phyloP scores from a whole-genome alignment of 2,888 invertebrate genomes.

The Bhutanitis thaidina region DNA sequence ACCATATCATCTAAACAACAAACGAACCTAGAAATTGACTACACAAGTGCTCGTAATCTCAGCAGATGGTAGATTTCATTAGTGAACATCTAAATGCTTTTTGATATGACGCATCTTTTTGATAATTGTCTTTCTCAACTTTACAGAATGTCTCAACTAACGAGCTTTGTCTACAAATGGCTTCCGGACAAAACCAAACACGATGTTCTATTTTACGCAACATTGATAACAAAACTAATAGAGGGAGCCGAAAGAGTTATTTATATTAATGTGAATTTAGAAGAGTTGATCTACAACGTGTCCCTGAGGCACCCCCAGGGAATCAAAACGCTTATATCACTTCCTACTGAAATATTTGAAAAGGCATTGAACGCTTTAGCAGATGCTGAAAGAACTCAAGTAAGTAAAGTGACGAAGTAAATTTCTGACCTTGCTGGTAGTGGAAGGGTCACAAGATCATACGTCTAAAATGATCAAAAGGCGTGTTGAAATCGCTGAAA shows the following conservation, averaged over 20 bases:
- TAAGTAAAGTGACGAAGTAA: too few relatives aligned
- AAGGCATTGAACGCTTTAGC: slow-evolving; percentile 64
- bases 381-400: slow-evolving; percentile 67
- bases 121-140: not conserved
- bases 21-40: too few relatives aligned
- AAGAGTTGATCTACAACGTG: slow-evolving; percentile 59
- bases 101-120: too few relatives aligned
- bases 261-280: slow-evolving; percentile 58
- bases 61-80: too few relatives aligned
- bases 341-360: slow-evolving; percentile 48
- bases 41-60: too few relatives aligned
- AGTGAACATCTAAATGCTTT: too few relatives aligned
- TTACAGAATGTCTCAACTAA: slow-evolving; percentile 56
- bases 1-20: too few relatives aligned
- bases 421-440: too few relatives aligned
- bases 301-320: slow-evolving; percentile 58
- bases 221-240: slow-evolving; percentile 59
- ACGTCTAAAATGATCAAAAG: too few relatives aligned
- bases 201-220: slow-evolving; percentile 59
- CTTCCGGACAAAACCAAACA: slow-evolving; percentile 50
- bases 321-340: slow-evolving; percentile 42
- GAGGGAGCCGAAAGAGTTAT: slow-evolving; percentile 56
- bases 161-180: slow-evolving; percentile 52
- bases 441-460: too few relatives aligned
- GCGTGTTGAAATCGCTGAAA: too few relatives aligned